Percentiles rank a stretch among this genome's conserved stretches.
phyloP scores from a whole-genome alignment of 1,140 invertebrate genomes.

The Drosophila quadrilineata region DNA sequence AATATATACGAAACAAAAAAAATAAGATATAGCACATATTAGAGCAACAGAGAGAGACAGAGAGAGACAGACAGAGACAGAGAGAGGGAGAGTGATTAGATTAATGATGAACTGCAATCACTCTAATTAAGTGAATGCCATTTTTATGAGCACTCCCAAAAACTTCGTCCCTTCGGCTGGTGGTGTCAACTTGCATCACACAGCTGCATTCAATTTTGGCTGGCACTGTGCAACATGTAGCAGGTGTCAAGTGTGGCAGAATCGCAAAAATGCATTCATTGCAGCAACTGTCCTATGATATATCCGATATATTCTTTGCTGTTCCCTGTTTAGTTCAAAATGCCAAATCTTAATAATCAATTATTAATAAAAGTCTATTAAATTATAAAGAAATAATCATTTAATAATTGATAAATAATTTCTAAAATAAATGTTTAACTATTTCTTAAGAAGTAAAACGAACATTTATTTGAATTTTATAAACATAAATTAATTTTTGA shows the following conservation, averaged over 20 bases:
- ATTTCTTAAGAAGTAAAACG: too few species aligned
- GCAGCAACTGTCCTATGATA: too few species aligned
- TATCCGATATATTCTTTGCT: too few species aligned
- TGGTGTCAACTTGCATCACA: background rate
- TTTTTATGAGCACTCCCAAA: conserved; percentile 24
- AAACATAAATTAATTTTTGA: too few species aligned
- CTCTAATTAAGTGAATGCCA: conserved; percentile 31
- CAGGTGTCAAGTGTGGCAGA: conserved; percentile 10
- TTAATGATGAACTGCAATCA: conserved; percentile 49
- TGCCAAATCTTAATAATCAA: too few species aligned
- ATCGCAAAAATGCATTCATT: conserved; percentile 53
- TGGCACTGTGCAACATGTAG: conserved; percentile 2
- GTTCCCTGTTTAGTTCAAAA: too few species aligned
- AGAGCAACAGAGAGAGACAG: background rate
- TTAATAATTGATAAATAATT: too few species aligned
- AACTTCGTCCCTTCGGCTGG: conserved; percentile 26
- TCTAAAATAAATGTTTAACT: too few species aligned
- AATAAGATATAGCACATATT: background rate
- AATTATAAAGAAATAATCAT: too few species aligned
- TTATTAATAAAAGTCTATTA: too few species aligned
- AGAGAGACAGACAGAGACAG: background rate
- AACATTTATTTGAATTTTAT: too few species aligned
- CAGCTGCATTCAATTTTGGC: conserved; percentile 10
- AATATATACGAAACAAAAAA: conserved; percentile 33
- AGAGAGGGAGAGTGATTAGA: conserved; percentile 16